Evolutionary conservation across 2,113 vertebrate genomes (phyloP).

Genomic region (Atherinomorus stipes): DNA sequence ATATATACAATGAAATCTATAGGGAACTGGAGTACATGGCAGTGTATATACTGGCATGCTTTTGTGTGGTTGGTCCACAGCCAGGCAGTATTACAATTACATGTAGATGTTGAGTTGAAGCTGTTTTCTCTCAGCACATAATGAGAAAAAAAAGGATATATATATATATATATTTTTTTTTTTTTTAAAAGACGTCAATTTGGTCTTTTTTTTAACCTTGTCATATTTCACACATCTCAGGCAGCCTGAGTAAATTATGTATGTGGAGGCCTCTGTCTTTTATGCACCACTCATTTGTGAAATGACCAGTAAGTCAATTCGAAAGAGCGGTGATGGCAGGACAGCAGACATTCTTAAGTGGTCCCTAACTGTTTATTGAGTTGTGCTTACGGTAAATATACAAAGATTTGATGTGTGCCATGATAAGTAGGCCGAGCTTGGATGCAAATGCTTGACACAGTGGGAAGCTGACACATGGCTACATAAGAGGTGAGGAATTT

Average conservation of each 20-base stretch:
- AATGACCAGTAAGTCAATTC: not conserved
- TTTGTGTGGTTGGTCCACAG: constrained; percentile 46
- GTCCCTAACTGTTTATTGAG: constrained; percentile 55
- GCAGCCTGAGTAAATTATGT: constrained; percentile 24
- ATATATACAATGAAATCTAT: constrained; percentile 60
- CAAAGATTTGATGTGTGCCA: constrained; percentile 35
- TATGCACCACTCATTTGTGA: constrained; percentile 17
- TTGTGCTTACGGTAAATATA: constrained; percentile 68
- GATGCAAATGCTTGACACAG: constrained; percentile 29
- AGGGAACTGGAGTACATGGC: constrained; percentile 48
- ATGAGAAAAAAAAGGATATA: constrained; percentile 26
- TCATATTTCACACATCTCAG: constrained; percentile 4
- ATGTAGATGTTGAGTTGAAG: constrained; percentile 42
- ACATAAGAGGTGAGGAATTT: constrained; percentile 31
- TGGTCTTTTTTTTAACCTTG: not conserved
- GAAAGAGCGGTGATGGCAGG: not conserved
- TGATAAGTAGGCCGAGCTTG: constrained; percentile 21
- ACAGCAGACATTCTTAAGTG: constrained; percentile 22
- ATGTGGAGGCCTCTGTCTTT: constrained; percentile 25
- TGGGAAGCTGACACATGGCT: constrained; percentile 21
- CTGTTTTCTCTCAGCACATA: constrained; percentile 27
- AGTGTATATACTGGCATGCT: constrained; percentile 63
- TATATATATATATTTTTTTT: too few species aligned
- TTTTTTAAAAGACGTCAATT: not conserved
- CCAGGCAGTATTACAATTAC: constrained; percentile 49